Evolutionary conservation across 2,797 vertebrate genomes (phyloP).

Genomic region (Vireo griseus): DNA sequence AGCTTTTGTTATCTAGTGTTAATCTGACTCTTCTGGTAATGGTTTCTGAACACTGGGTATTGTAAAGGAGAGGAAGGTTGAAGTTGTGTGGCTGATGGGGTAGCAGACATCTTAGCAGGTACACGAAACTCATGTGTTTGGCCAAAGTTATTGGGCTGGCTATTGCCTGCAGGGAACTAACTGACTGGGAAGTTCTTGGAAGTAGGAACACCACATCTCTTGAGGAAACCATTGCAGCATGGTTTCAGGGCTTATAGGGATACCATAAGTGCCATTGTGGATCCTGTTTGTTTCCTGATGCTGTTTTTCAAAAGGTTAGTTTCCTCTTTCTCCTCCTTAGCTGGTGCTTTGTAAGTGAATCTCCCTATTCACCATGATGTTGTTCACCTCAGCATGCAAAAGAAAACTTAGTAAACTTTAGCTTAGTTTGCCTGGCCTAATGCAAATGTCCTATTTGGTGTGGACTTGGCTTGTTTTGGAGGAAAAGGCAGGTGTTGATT

Average conservation of each 20-base stretch:
- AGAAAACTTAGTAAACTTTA: neutral
- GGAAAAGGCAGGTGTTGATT: neutral
- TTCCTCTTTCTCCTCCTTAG: neutral
- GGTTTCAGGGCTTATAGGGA: neutral
- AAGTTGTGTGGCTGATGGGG: neutral
- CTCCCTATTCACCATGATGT: neutral
- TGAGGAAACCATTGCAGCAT: neutral
- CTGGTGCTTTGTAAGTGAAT: neutral
- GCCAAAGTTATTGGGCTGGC: neutral
- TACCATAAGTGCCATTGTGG: neutral
- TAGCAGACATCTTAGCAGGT: neutral
- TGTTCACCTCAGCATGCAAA: neutral
- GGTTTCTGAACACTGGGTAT: neutral
- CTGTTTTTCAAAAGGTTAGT: neutral
- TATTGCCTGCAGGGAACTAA: neutral
- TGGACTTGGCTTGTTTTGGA: neutral
- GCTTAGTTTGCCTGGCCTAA: neutral
- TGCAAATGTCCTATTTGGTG: neutral
- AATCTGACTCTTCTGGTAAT: neutral
- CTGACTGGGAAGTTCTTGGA: neutral
- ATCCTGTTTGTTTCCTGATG: neutral
- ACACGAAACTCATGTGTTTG: rapidly evolving
- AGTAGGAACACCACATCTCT: neutral
- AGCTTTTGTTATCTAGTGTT: neutral
- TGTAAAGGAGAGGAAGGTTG: neutral